These are phyloP conservation scores for Zenarchopterus dispar DNA, from an alignment of 2,797 vertebrate genomes.

Conservation along the genomic window DNA sequence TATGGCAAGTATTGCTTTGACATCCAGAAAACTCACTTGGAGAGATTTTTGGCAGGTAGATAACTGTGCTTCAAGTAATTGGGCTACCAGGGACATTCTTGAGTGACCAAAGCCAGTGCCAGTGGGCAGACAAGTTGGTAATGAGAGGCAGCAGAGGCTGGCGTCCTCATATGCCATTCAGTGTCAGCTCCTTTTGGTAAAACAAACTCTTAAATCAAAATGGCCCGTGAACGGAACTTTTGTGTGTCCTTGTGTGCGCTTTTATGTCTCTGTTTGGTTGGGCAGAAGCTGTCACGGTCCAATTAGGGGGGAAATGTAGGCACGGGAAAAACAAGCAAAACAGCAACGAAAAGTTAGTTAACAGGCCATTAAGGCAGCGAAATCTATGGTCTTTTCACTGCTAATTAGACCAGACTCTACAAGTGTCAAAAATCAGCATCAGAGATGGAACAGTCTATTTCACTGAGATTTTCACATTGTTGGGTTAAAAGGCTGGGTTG, in stretches of 20 bases:
- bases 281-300: constrained; percentile 50
- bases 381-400: constrained; percentile 20
- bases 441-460: constrained; percentile 20
- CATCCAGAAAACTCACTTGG: constrained; percentile 35
- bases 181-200: constrained; percentile 54
- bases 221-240: constrained; percentile 13
- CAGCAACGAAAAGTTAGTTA: constrained; percentile 50
- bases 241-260: constrained; percentile 5
- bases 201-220: constrained; percentile 50
- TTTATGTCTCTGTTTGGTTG: constrained; percentile 13
- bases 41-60: constrained; percentile 68
- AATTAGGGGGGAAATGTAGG: constrained; percentile 62
- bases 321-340: constrained; percentile 47
- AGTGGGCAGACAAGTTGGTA: constrained; percentile 53
- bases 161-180: constrained; percentile 41
- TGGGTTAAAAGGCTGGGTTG: not conserved
- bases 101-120: constrained; percentile 52
- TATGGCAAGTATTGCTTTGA: constrained; percentile 50
- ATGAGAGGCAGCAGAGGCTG: constrained; percentile 62
- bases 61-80: constrained; percentile 70
- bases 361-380: constrained; percentile 40
- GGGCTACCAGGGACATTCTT: constrained; percentile 67
- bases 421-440: constrained; percentile 20
- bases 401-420: constrained; percentile 47
- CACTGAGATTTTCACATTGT: constrained; percentile 6